Evolutionary conservation across 2,888 invertebrate genomes (phyloP).

Genomic region (Ditula angustiorana): DNA sequence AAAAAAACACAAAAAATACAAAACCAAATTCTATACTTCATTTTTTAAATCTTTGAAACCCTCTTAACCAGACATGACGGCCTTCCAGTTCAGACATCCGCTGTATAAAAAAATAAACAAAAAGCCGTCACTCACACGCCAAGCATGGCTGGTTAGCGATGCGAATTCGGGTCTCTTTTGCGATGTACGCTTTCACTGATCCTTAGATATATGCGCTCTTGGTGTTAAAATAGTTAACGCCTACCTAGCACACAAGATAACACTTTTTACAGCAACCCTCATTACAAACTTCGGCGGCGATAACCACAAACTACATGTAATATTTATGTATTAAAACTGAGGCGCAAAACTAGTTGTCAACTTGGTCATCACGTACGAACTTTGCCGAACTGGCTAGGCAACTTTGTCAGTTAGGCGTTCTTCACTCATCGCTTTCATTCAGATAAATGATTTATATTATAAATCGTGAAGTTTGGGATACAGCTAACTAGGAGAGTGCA

Average conservation of each 20-base stretch:
- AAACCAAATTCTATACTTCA: too few species aligned
- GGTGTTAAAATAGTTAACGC: too few species aligned
- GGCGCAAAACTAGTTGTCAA: constrained; percentile 2
- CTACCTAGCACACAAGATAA: background rate
- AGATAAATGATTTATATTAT: constrained; percentile 29
- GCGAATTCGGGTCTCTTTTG: too few species aligned
- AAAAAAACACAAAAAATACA: too few species aligned
- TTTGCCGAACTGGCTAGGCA: background rate
- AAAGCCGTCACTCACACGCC: too few species aligned
- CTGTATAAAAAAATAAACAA: too few species aligned
- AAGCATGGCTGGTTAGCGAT: too few species aligned
- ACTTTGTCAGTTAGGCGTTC: constrained; percentile 13
- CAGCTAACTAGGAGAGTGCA: background rate
- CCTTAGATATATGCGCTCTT: too few species aligned
- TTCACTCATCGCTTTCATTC: background rate
- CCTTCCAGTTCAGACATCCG: too few species aligned
- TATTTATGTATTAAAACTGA: background rate
- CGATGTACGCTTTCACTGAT: too few species aligned
- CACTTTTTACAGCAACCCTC: background rate
- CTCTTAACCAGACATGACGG: too few species aligned
- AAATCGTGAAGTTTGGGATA: background rate
- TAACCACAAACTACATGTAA: background rate
- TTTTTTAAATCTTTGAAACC: too few species aligned
- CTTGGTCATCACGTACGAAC: constrained; percentile 15
- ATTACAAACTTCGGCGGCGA: background rate